Conservation (phyloP, 2,797 vertebrate genomes). For the Protonibea diacanthus region DNA sequence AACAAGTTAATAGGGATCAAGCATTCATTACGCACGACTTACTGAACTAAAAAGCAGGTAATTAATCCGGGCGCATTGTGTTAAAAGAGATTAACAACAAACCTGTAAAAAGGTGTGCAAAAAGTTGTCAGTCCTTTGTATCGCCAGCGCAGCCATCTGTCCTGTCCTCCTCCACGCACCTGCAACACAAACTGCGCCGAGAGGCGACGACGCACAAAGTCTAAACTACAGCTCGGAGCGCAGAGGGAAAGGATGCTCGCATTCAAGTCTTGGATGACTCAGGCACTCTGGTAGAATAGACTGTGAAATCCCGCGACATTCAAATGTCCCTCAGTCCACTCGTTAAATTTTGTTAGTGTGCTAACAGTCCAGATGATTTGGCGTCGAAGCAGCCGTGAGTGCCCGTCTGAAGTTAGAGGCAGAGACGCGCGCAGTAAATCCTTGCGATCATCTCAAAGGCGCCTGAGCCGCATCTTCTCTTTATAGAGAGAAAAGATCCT, state of each 20-base stretch:
- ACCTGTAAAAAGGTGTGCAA: slow-evolving; percentile 90
- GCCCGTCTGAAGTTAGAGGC: slow-evolving; percentile 76
- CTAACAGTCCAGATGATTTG: slow-evolving; percentile 47
- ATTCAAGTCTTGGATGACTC: slow-evolving; percentile 45
- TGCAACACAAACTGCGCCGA: slow-evolving; percentile 75
- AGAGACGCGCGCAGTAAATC: slow-evolving; percentile 82
- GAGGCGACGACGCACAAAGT: slow-evolving; percentile 56
- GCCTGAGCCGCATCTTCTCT: slow-evolving; percentile 84
- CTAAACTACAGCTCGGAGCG: slow-evolving; percentile 38
- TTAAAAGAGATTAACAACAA: slow-evolving; percentile 47
- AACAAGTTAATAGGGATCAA: neutral
- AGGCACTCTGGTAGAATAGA: slow-evolving; percentile 9
- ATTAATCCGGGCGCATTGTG: neutral
- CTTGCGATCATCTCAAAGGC: slow-evolving; percentile 85
- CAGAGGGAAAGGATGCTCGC: slow-evolving; percentile 43
- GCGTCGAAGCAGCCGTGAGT: slow-evolving; percentile 23
- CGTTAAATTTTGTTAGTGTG: slow-evolving; percentile 1
- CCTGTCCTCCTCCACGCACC: slow-evolving; percentile 71
- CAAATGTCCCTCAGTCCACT: slow-evolving; percentile 41
- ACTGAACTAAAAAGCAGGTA: neutral
- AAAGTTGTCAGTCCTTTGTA: slow-evolving; percentile 87
- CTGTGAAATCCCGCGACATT: slow-evolving; percentile 56
- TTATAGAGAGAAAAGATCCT: slow-evolving; percentile 88
- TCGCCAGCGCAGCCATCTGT: slow-evolving; percentile 89
- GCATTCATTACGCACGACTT: slow-evolving; percentile 8